Evolutionary conservation across 1,140 invertebrate species (phyloP), one percentile per base, ranked within the genome.

Genomic region (Ips typographus): DNA sequence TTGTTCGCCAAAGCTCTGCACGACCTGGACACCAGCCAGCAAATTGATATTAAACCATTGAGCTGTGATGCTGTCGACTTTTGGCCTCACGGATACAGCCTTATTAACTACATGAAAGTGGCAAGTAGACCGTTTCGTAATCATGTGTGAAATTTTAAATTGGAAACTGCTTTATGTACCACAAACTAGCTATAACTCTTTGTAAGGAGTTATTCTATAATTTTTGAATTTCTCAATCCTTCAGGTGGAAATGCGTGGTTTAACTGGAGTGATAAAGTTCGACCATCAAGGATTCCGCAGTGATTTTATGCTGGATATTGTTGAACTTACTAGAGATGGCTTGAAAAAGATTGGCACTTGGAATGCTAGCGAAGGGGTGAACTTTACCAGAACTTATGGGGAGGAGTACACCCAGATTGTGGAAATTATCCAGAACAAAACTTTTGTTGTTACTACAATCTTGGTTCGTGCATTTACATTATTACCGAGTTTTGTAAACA

Each of bases 31-130:
- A 89, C 90, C 42, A 94, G 92, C 47, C 92, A 96, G 78, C 89
- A 93, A 77, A 94, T 96, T 55, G 91, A 94, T 77, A 92, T 95
- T 67, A 90, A 91, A 76, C 89, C 91, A 0, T 83, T 98, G 22
- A 94, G 91, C 8, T 98, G 95, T 79, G 94, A 96, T 72, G 90
- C 90, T 2, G 89, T 92, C 61, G 91, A 96, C 76, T 94, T 94
- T 1, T 98, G 95, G 95, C 90, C 90, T 3, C 93, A 96, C 77
- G 96, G 96, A 60, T 94, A 94, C 80, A 95, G 93, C 72, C 85
- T 98, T 39, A 94, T 97, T 66, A 98, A 98, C 84, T 98, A 98
- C 78, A 98, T 98, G 94, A 96, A 95, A 86, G 93, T 96, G 75
- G 95, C 96, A 83, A 89, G 88, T 86, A 8, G 22, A 22, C 22